phyloP scores from a whole-genome alignment of 2,888 invertebrate genomes.

The Colletes collaris region DNA sequence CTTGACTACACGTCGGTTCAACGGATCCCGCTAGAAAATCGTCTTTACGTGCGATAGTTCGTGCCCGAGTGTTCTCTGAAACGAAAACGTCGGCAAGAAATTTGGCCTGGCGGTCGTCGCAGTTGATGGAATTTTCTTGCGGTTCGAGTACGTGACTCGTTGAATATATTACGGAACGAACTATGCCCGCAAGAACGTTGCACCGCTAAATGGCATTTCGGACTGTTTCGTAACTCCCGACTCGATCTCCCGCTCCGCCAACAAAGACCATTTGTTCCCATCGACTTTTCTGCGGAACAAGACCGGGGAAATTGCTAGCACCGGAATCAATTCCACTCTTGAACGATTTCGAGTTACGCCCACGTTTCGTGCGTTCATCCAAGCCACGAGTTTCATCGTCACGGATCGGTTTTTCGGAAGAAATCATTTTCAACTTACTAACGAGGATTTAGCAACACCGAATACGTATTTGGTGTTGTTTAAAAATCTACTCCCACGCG shows the following conservation, averaged over 20 bases:
- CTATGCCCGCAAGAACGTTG: background rate
- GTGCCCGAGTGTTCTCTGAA: too few relatives aligned
- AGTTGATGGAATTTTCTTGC: constrained; percentile 30
- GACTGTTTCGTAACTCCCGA: constrained; percentile 23
- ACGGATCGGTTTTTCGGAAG: too few relatives aligned
- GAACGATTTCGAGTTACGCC: constrained; percentile 1
- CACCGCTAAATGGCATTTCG: constrained; percentile 23
- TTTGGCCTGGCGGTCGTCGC: background rate
- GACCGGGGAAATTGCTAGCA: background rate
- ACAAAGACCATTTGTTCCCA: constrained; percentile 12
- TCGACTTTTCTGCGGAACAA: background rate
- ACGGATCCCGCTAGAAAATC: background rate
- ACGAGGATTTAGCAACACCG: too few relatives aligned
- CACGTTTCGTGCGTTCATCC: background rate
- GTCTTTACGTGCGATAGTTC: background rate
- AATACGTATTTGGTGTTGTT: too few relatives aligned
- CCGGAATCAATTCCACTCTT: background rate
- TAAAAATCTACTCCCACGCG: too few relatives aligned
- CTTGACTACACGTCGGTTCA: background rate
- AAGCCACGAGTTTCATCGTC: background rate
- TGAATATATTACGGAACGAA: constrained; percentile 19
- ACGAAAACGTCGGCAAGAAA: too few relatives aligned
- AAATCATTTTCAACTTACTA: too few relatives aligned
- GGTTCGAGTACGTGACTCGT: background rate
- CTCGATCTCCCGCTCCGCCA: background rate